Percentiles rank a stretch among this genome's conserved stretches.
Evolutionary conservation across 2,113 vertebrate species (phyloP).

Genomic region (Coryphaenoides rupestris): DNA sequence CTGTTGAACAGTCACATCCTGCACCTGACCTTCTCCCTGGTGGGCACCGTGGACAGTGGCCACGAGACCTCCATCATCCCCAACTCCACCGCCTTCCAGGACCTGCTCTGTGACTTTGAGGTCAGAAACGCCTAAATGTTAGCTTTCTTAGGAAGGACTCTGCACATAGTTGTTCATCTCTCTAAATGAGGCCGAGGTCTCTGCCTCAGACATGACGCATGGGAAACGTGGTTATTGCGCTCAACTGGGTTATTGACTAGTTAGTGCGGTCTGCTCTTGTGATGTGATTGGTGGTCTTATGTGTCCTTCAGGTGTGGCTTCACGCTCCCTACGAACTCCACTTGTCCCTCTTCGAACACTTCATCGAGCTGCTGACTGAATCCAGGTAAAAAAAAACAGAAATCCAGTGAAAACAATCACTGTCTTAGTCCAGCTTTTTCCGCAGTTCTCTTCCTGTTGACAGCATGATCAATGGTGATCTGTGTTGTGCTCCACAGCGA

Average conservation of each 20-base stretch:
- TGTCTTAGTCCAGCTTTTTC: too few relatives aligned
- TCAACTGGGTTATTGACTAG: too few relatives aligned
- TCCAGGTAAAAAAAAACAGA: constrained; percentile 80
- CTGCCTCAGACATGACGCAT: too few relatives aligned
- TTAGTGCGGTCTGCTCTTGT: too few relatives aligned
- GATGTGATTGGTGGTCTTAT: background rate
- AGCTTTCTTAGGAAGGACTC: background rate
- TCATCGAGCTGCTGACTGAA: constrained; percentile 95
- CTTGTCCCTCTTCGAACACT: constrained; percentile 96
- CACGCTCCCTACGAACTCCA: constrained; percentile 98
- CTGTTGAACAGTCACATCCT: constrained; percentile 98
- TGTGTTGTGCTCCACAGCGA: constrained; percentile 71
- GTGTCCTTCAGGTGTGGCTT: constrained; percentile 88
- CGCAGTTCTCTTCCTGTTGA: too few relatives aligned
- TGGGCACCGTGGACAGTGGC: constrained; percentile 96
- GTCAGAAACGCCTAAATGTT: constrained; percentile 60
- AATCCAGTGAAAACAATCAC: background rate
- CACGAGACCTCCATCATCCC: constrained; percentile 98
- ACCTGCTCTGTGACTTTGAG: constrained; percentile 97
- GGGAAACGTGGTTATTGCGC: too few relatives aligned
- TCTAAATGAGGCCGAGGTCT: background rate
- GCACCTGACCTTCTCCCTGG: constrained; percentile 95
- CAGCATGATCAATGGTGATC: too few relatives aligned
- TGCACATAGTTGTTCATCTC: background rate
- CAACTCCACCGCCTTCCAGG: constrained; percentile 96